A percentile compares a stretch with the other conserved stretches of the same genome.
phyloP scores from a whole-genome alignment of 2,797 vertebrate genomes.

The Salmo trutta region DNA sequence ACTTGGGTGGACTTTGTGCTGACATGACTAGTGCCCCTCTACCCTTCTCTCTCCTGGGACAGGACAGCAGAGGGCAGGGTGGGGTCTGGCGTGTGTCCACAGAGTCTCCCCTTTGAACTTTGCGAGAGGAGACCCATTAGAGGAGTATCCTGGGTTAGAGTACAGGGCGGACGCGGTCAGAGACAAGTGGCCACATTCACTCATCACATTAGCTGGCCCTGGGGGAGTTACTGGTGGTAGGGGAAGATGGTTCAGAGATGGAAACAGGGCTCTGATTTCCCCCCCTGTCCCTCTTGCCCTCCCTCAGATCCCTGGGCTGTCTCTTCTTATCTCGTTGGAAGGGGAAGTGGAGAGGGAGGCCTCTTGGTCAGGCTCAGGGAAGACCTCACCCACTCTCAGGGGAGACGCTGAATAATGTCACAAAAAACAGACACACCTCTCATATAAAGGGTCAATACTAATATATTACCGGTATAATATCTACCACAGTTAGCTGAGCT shows the following conservation, averaged over 20 bases:
- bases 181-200: constrained; percentile 79
- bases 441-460: neutral
- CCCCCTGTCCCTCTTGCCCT: neutral
- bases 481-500: constrained; percentile 12
- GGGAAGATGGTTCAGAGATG: constrained; percentile 32
- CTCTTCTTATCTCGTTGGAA: constrained; percentile 69
- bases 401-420: constrained; percentile 17
- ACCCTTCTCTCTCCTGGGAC: constrained; percentile 6
- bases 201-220: constrained; percentile 72
- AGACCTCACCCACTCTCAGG: constrained; percentile 47
- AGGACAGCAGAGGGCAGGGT: constrained; percentile 24
- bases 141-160: constrained; percentile 41
- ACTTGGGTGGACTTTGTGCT: constrained; percentile 36
- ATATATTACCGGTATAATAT: constrained; percentile 6
- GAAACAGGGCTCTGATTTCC: constrained; percentile 55
- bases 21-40: constrained; percentile 29
- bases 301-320: constrained; percentile 41
- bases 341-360: constrained; percentile 65
- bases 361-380: constrained; percentile 55
- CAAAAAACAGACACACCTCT: neutral
- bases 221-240: constrained; percentile 55
- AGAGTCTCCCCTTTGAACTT: constrained; percentile 60
- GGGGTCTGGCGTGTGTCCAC: constrained; percentile 56
- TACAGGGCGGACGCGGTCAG: constrained; percentile 45
- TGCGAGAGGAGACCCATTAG: constrained; percentile 65